Percentiles rank a stretch among this genome's conserved stretches.
phyloP scores from a whole-genome alignment of 2,888 invertebrate species.

The Drosophila monieri region DNA sequence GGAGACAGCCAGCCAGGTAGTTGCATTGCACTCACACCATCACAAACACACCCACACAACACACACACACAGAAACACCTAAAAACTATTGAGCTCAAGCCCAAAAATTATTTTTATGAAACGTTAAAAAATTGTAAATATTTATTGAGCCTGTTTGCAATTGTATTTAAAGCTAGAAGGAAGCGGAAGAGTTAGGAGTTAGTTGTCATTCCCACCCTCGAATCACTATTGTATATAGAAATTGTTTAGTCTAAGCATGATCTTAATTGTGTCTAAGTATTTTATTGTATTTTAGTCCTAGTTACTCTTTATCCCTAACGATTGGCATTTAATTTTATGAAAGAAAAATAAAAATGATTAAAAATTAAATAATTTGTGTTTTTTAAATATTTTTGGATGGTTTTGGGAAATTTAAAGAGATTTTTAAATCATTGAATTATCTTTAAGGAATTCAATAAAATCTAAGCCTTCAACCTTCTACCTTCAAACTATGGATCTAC shows the following conservation, averaged over 20 bases:
- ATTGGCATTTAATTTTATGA: constrained; percentile 58
- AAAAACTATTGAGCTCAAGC: constrained; percentile 64
- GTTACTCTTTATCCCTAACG: constrained; percentile 38
- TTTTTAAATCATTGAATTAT: not conserved
- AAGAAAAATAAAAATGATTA: constrained; percentile 52
- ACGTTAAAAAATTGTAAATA: constrained; percentile 40
- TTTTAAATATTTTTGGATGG: not conserved
- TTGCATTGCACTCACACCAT: constrained; percentile 39
- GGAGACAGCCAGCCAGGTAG: constrained; percentile 49
- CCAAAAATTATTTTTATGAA: constrained; percentile 67
- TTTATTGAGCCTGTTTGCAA: constrained; percentile 37
- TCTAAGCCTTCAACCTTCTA: no score
- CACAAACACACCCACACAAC: constrained; percentile 29
- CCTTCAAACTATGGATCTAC: not conserved
- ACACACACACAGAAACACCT: constrained; percentile 33
- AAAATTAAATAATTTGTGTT: constrained; percentile 17
- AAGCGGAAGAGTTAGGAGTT: constrained; percentile 15
- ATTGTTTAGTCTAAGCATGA: constrained; percentile 58
- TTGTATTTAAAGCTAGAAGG: constrained; percentile 26
- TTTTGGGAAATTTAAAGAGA: not conserved
- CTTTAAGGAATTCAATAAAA: not conserved
- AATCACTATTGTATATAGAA: constrained; percentile 60
- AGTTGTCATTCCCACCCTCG: constrained; percentile 41
- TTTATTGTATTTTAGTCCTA: constrained; percentile 49
- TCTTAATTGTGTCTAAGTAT: constrained; percentile 48